These are phyloP conservation scores for Drosophila willistoni DNA, from an alignment of 1,140 invertebrate species.

Conservation along the genomic window DNA sequence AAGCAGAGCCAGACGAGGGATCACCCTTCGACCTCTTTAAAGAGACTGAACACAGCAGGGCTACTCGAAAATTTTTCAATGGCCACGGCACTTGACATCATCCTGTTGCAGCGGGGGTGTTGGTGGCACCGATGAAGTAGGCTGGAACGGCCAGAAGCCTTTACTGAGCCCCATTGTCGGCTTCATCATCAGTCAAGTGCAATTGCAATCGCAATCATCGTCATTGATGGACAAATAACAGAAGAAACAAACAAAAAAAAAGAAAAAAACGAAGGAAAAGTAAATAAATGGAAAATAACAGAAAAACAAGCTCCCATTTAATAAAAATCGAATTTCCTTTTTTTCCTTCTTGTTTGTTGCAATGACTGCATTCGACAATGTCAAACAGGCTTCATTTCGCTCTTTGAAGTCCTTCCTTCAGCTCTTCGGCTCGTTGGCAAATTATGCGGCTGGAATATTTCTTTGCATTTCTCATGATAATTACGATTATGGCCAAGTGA, in stretches of 20 bases:
- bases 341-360: conserved; percentile 20
- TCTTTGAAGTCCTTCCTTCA: conserved; percentile 30
- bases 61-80: conserved; percentile 68
- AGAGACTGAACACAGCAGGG: conserved; percentile 20
- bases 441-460: conserved; percentile 43
- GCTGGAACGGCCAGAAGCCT: conserved; percentile 13
- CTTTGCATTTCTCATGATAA: conserved; percentile 55
- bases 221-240: conserved; percentile 9
- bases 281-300: conserved; percentile 24
- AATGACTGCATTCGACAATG: conserved; percentile 42
- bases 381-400: conserved; percentile 48
- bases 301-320: conserved; percentile 53
- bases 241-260: conserved; percentile 7
- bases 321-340: conserved; percentile 72
- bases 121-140: background rate
- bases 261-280: background rate
- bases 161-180: conserved; percentile 36
- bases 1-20: background rate
- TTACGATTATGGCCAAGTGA: conserved; percentile 42
- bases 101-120: background rate
- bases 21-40: conserved; percentile 9
- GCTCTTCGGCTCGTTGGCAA: conserved; percentile 46
- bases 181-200: conserved; percentile 58
- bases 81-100: conserved; percentile 41
- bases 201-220: conserved; percentile 34